phyloP scores from a whole-genome alignment of 2,797 vertebrate species.

The Nyctibius grandis region DNA sequence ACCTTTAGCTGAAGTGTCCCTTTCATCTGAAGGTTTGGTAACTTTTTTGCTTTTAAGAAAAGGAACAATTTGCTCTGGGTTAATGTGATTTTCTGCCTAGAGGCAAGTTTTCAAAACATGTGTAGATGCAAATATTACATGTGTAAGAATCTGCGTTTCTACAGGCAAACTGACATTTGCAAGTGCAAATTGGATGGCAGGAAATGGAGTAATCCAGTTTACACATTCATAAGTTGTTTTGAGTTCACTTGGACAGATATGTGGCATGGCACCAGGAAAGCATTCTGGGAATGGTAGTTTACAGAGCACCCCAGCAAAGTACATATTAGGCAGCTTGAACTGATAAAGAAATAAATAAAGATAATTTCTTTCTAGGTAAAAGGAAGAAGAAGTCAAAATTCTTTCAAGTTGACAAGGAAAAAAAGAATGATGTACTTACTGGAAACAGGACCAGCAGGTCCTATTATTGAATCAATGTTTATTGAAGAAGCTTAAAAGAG shows the following conservation, averaged over 20 bases:
- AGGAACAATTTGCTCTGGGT: conserved; percentile 3
- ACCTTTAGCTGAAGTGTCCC: conserved; percentile 13
- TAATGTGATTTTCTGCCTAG: not conserved
- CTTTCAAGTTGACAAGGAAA: not conserved
- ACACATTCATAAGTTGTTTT: not conserved
- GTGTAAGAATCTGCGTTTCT: not conserved
- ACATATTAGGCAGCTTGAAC: not conserved
- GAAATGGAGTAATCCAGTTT: not conserved
- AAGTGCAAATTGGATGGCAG: not conserved
- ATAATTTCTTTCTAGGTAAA: not conserved
- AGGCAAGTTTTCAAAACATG: not conserved
- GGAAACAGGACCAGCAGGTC: not conserved
- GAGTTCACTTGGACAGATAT: not conserved
- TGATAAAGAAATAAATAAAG: not conserved
- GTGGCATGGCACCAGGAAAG: not conserved
- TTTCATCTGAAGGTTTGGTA: conserved; percentile 16
- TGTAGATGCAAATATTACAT: not conserved
- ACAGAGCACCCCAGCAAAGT: not conserved
- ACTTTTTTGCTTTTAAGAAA: not conserved
- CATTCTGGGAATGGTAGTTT: not conserved
- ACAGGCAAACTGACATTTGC: not conserved
- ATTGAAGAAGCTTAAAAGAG: not conserved
- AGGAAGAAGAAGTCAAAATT: not conserved
- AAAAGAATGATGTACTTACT: not conserved
- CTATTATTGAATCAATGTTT: not conserved